Base-by-base conservation (phyloP, 2,113 vertebrate species). In the Percopsis transmontana region DNA sequence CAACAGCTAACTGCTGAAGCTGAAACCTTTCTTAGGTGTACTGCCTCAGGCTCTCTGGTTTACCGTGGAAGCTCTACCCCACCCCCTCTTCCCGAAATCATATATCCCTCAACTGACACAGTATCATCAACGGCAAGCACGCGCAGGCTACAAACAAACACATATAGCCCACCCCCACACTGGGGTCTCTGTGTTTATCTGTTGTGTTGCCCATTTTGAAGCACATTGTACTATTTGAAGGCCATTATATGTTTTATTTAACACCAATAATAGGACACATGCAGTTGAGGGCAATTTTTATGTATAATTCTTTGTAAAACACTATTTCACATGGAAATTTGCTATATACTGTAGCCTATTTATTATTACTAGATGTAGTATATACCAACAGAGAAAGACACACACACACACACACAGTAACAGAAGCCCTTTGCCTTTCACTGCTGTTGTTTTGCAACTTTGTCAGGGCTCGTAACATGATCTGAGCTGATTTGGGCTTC, bases 391-490 rank as follows among this genome's bases (percentile, higher is more conserved):
- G 38, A 1, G 21, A 18, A 41, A 52, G 33, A 33, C 66, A 55
- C 23, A 54, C 76, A 63, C 74, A 65, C 61, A n/a, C 40, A 52
- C 64, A 68, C 64, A 62, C 52, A 45, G 76, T 80, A 77, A 89
- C 45, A 76, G 62, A 78, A 80, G 57, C 81, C 76, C 68, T 55
- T 44, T 63, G 55, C 77, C 68, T 80, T 83, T 87, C 74, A 81
- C 58, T 78, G 65, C 48, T 86, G 65, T 73, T 76, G 65, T 87
- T 85, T 84, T 80, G 68, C 77, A 70, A 79, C 24, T 52, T 57
- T 82, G 65, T 72, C 44, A 56, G 58, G 57, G 53, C 48, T 53
- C 2, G 81, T 85, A 86, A 90, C 18, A 54, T 71, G 79, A 88
- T 81, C 81, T 58, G 66, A 68, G 62, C 41, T 63, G 70, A 76